Base-by-base conservation (phyloP, 92 coral and sea anemone species). In the Actinostola sp. region DNA sequence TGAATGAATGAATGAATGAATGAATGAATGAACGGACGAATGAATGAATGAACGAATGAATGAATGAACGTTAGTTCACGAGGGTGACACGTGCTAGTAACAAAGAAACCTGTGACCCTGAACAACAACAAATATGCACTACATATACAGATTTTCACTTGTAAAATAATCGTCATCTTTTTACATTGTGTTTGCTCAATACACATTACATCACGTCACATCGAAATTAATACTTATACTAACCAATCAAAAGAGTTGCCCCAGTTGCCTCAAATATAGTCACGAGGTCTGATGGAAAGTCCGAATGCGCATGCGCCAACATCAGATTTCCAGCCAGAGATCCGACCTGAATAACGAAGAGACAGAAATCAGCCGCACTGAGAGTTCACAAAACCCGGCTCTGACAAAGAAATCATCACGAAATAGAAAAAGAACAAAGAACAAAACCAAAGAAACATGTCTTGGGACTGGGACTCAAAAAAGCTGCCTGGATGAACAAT, bases 311-410 rank as follows among this genome's bases (percentile, higher is more conserved):
- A 68, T 86, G 91, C 12, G 85, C 67, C 30, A 86, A 55, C 91
- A 86, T 86, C 54, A 86, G 57, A 29, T 86, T 86, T 43, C 91
- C 91, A 80, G 91, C 91, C 56, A 77, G 55, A 24, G 74, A 36
- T 13, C 91, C 91, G 29, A 86, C 86, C 90, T 85, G 2, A 48
- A 4, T 4, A 48, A 48, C 3, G 4, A 48, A 48, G 19, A 13
- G 54, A 8, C 3, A 48, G 19, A 17, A 48, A 48, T 9, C 21
- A 17, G 16, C 19, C 5, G n/a, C 13, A 48, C 8, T 3, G 54
- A 48, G 3, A 3, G 19, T 3, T 4, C 13, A 48, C 19, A 48
- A 48, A 48, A 3, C n/a, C n/a, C n/a, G n/a, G n/a, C n/a, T n/a
- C n/a, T n/a, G n/a, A n/a, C n/a, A n/a, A n/a, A n/a, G n/a, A n/a